Base-by-base conservation (phyloP, 2,113 vertebrate species). In the Solea senegalensis region DNA sequence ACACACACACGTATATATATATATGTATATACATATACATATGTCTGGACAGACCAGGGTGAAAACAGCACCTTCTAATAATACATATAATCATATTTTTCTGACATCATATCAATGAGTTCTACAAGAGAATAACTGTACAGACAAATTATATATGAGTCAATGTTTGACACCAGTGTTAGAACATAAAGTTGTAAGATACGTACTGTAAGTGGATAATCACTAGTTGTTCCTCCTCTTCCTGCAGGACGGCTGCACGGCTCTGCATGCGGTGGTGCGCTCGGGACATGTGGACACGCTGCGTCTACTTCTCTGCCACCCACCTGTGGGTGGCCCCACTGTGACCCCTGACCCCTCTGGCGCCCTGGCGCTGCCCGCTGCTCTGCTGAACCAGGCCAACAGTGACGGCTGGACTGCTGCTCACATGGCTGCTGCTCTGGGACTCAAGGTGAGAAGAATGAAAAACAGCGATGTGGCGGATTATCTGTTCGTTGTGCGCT, bases 381-480 rank as follows among this genome's bases (percentile, higher is more conserved):
- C 93, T 64, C 92, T 97, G 72, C 94, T 98, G 83, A 98, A 96
- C 91, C 93, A 93, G 2, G 91, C 94, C 74, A 94, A 98, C 91
- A 86, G 87, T 56, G 96, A 98, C 13, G 96, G 97, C 58, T 98
- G 97, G 97, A 99, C 96, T 3, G 95, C 97, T 78, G 96, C 97
- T 44, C 97, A 97, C 62, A 95, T 96, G 85, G 96, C 97, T 60
- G 97, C 97, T 45, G 96, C 96, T 21, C 95, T 95, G 79, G 97
- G 97, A 70, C 95, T 96, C 90, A 98, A 98, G 96, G 97, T 98
- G 67, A 82, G 90, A 4, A 10, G 90, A 4, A 10, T 5, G 16
- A 2, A 11, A 49, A 12, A 12, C 44, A 26, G 26, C 26, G 3
- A 27, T 6, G 9, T 27, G 12, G 12, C 26, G 21, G 21, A 21